Evolutionary conservation across 2,888 invertebrate species (phyloP).

Genomic region (Lathronympha strigana): DNA sequence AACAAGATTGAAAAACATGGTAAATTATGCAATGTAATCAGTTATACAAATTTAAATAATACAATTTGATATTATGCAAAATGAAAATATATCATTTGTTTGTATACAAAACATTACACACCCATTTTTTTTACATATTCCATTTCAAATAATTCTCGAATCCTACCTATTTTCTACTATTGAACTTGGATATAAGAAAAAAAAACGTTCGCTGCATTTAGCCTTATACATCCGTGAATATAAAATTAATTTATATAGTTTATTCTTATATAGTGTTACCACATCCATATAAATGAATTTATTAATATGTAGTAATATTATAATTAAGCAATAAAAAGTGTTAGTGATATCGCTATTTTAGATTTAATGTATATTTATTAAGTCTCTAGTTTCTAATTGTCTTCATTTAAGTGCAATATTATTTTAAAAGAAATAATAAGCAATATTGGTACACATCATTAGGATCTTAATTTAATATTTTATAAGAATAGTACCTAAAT

Average conservation of each 20-base stretch:
- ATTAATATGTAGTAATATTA: constrained; percentile 66
- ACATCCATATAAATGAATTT: constrained; percentile 78
- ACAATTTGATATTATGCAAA: too few species aligned
- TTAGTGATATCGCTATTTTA: constrained; percentile 72
- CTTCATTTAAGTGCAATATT: constrained; percentile 71
- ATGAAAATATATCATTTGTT: too few species aligned
- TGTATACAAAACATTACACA: too few species aligned
- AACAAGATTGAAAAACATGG: too few species aligned
- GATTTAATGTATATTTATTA: constrained; percentile 47
- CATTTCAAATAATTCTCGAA: too few species aligned
- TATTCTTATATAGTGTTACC: constrained; percentile 40
- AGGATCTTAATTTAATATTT: constrained; percentile 44
- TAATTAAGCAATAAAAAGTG: constrained; percentile 74
- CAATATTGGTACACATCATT: constrained; percentile 77
- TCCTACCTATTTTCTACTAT: too few species aligned
- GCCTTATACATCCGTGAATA: not conserved
- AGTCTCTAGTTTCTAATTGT: constrained; percentile 42
- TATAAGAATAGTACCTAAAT: constrained; percentile 37
- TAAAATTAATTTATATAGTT: constrained; percentile 5
- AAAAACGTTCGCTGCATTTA: not conserved
- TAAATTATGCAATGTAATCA: too few species aligned
- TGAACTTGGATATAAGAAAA: not conserved
- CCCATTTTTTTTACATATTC: too few species aligned
- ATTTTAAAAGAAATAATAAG: constrained; percentile 70
- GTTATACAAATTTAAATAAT: too few species aligned